phyloP scores from a whole-genome alignment of 2,113 vertebrate genomes.

The Thomomys bottae region DNA sequence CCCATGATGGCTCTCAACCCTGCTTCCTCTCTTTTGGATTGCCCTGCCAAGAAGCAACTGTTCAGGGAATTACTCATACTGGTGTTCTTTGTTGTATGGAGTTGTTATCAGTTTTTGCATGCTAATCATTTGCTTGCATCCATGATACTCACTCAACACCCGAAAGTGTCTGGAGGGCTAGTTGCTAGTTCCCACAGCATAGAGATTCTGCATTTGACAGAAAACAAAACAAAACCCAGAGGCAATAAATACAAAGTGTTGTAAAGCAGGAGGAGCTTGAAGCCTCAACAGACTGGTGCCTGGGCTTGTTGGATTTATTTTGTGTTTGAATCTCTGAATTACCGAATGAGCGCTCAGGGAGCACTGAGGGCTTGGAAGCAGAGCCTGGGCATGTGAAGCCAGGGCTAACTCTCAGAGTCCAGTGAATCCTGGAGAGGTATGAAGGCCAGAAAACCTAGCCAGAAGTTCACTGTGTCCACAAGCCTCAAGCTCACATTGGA shows the following conservation, averaged over 20 bases:
- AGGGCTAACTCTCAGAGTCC: constrained; percentile 76
- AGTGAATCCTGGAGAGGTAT: constrained; percentile 74
- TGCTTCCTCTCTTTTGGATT: background rate
- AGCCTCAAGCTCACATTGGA: constrained; percentile 68
- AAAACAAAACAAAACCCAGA: background rate
- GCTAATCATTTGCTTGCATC: background rate
- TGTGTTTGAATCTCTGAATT: constrained; percentile 80
- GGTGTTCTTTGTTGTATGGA: background rate
- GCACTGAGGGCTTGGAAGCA: constrained; percentile 68
- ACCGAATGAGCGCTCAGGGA: constrained; percentile 58
- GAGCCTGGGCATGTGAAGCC: constrained; percentile 78
- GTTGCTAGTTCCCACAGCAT: background rate
- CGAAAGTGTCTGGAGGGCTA: background rate
- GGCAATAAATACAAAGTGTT: background rate
- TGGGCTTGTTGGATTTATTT: constrained; percentile 63
- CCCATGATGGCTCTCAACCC: constrained; percentile 31
- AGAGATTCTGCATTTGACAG: background rate
- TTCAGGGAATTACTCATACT: background rate
- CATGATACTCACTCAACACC: background rate
- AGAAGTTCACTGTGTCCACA: constrained; percentile 80
- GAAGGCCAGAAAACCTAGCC: constrained; percentile 81
- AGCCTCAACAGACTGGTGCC: constrained; percentile 18
- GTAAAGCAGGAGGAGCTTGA: background rate
- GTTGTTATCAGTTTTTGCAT: background rate
- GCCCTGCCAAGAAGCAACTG: constrained; percentile 24